Evolutionary conservation across 2,797 vertebrate species (phyloP).

Genomic region (Lates japonicus): DNA sequence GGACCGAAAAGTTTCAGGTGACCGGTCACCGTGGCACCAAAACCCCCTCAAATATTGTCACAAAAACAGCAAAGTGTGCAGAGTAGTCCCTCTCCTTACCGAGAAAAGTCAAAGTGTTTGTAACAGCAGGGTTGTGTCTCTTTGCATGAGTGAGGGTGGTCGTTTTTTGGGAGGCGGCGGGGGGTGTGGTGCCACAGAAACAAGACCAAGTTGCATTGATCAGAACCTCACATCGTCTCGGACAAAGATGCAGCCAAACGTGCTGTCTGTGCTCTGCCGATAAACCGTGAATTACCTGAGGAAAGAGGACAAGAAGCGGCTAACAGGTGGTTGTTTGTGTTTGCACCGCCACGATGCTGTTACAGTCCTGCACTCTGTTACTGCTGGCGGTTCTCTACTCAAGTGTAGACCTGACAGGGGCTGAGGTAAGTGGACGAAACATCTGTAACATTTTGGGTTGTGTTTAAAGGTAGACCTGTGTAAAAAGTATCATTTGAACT

Average conservation of each 20-base stretch:
- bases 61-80: slow-evolving; percentile 61
- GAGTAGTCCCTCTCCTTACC: slow-evolving; percentile 79
- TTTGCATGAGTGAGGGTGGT: slow-evolving; percentile 84
- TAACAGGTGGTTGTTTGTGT: slow-evolving; percentile 63
- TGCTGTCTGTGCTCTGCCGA: slow-evolving; percentile 63
- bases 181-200: slow-evolving; percentile 84
- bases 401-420: slow-evolving; percentile 62
- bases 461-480: neutral
- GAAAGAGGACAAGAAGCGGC: slow-evolving; percentile 43
- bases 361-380: slow-evolving; percentile 66
- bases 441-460: neutral
- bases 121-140: slow-evolving; percentile 66
- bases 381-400: slow-evolving; percentile 73
- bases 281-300: slow-evolving; percentile 51
- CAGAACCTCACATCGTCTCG: slow-evolving; percentile 81
- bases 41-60: slow-evolving; percentile 44
- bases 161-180: slow-evolving; percentile 53
- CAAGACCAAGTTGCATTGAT: slow-evolving; percentile 77
- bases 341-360: slow-evolving; percentile 77
- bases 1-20: slow-evolving; percentile 31
- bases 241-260: slow-evolving; percentile 86
- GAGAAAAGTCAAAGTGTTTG: slow-evolving; percentile 83
- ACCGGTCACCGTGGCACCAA: slow-evolving; percentile 18
- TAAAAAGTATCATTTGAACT: neutral
- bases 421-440: slow-evolving; percentile 79